Evolutionary conservation across 1,140 invertebrate species (phyloP), one percentile per base, ranked within the genome.

Genomic region (Colletes latitarsis): DNA sequence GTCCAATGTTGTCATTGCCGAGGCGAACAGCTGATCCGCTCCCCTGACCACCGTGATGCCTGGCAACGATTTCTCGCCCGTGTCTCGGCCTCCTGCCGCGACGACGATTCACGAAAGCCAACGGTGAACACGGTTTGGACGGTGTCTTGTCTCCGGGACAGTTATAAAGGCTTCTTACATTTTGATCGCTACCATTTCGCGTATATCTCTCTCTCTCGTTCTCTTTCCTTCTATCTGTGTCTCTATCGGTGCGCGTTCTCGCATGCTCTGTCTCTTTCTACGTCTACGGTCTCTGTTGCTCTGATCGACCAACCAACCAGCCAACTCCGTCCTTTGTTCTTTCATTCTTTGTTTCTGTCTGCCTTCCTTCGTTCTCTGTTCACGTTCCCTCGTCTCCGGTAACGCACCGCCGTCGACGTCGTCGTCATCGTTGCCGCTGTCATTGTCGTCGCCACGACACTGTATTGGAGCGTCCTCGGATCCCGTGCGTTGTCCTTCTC

Each of bases 1-100:
- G 89, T 88, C 89, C 89, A 92, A 92, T 93, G 92, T 92, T 93
- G 91, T 93, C 90, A 92, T 92, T 92, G 90, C 85, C 88, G 89
- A 88, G 88, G 81, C 88, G 91, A 93, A 93, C 92, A 93, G 92
- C 92, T 93, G 92, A 93, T 93, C 88, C 89, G 88, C 84, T 88
- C 85, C 83, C 73, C 86, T 88, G 85, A 74, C 81, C 83, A 75
- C 69, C 63, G 81, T 67, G 55, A 70, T 72, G 69, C 62, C 70
- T 77, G 71, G 63, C 68, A 57, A 57, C 67, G 39, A 58, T 72
- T 63, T 69, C 67, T 83, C 60, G 64, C 55, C 60, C 4, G 46
- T 15, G 58, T 62, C 60, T 63, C 43, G 17, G 14, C 21, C 19
- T 67, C 5, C 21, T 41, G 12, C 14, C 19, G 17, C 17, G 46